Evolutionary conservation across 2,797 vertebrate genomes (phyloP), one percentile per base, ranked within the genome.

Genomic region (Spinibarbus caldwelli): DNA sequence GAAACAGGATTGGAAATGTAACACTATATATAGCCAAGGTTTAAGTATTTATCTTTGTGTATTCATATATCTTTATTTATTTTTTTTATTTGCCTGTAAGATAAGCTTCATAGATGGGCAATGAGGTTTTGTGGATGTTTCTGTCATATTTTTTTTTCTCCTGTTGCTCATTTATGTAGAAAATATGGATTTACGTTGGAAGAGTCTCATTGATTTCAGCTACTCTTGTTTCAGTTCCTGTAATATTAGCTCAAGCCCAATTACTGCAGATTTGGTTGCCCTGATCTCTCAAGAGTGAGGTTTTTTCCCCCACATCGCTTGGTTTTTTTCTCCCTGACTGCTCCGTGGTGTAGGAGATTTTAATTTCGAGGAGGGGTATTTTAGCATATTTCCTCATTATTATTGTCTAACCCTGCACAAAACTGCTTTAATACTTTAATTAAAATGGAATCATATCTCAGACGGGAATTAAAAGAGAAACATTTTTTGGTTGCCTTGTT

Each of bases 171-270:
- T 89, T 88, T 90, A 75, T 86, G 90, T 90, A 93, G 94, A 95
- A 95, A 93, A 94, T 94, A 94, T 93, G 93, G 93, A 95, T 93
- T 94, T 93, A 92, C 93, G 90, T 90, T 91, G 92, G 90, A 93
- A 93, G 90, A 91, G 91, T 91, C 94, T 94, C 94, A 95, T 95
- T 95, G 95, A 96, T 96, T 95, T 88, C 90, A 80, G 47, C 93
- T 86, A 93, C 94, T 96, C 94, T 91, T 64, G 90, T 95, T 96
- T 93, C 95, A 93, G 89, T 94, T 94, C 95, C 95, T 94, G 93
- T 95, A 95, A 95, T 93, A 95, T 94, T 95, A 95, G 94, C 94
- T 95, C 95, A 95, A 94, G 94, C 93, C 94, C 93, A 95, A 95
- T 95, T 95, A 96, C 94, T 93, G 93, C 92, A 95, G 94, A 95